Base-by-base conservation (phyloP, 2,888 invertebrate species). In the Trachelus stipa region DNA sequence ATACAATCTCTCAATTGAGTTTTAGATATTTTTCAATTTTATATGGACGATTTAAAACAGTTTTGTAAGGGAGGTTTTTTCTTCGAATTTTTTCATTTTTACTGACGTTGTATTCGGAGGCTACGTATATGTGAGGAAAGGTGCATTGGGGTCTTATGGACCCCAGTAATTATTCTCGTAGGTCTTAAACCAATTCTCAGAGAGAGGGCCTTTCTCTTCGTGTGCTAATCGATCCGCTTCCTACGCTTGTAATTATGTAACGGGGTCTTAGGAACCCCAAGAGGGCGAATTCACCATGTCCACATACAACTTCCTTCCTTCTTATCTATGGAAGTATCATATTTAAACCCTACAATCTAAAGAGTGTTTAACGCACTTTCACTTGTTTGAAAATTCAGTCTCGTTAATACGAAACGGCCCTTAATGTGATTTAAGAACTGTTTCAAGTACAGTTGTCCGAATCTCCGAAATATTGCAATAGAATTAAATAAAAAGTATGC, bases 151-250 rank as follows among this genome's bases (percentile, higher is more conserved):
- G 11, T 34, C 68, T 30, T 33, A 31, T 75, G 84, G 86, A 87
- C 87, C 87, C 88, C 88, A 83, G 88, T 86, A 87, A 88, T 88
- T 88, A 91, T 89, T 91, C 90, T 88, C 89, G 88, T 88, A 88
- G 87, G 88, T 88, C 90, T 89, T 87, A 89, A 87, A 88, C 89
- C 87, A 87, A 88, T 88, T 89, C 86, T 84, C 86, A 84, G 86
- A 87, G 87, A 88, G 88, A 81, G 80, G 84, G 87, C 91, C 91
- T 91, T 91, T 91, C 91, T 91, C 91, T 88, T 90, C 87, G 88
- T 90, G 90, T 90, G 90, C 90, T 91, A 91, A 91, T 91, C 91
- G 90, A 91, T 91, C 90, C 87, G 89, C 91, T 88, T 90, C 91
- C 91, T 91, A 91, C 91, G 91, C 91, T 88, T 87, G 85, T 89